A percentile compares a stretch with the other conserved stretches of the same genome.
Evolutionary conservation across 2,113 vertebrate species (phyloP).

Genomic region (Puffinus mauretanicus): DNA sequence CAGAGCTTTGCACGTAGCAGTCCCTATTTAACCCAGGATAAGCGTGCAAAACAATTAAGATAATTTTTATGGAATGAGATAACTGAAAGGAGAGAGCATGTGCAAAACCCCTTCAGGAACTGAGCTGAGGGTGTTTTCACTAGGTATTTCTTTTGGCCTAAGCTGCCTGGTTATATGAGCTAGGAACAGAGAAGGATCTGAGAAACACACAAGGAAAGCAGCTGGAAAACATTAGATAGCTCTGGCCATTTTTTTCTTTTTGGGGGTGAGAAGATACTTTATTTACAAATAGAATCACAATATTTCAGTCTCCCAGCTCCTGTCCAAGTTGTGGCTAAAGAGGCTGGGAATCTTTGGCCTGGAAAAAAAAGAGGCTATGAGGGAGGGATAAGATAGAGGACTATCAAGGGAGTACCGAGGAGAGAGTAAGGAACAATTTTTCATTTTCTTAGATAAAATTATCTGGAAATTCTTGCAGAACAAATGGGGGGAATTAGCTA

Average conservation of each 20-base stretch:
- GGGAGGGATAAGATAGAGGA: neutral
- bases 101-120: neutral
- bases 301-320: neutral
- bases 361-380: neutral
- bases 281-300: neutral
- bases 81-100: neutral
- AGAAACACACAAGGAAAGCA: neutral
- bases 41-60: neutral
- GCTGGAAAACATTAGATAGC: neutral
- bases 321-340: neutral
- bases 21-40: neutral
- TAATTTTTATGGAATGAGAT: neutral
- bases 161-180: neutral
- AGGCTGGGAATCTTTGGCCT: neutral
- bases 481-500: neutral
- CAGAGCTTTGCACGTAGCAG: accelerated
- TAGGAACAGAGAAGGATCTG: neutral
- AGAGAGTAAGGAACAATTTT: neutral
- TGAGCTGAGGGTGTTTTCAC: neutral
- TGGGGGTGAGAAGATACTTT: accelerated
- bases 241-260: neutral
- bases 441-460: neutral
- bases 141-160: neutral
- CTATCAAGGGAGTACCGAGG: neutral
- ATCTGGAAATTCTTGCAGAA: neutral